Evolutionary conservation across 2,888 invertebrate species (phyloP), one percentile per base, ranked within the genome.

Genomic region (Agrotis exclamationis): DNA sequence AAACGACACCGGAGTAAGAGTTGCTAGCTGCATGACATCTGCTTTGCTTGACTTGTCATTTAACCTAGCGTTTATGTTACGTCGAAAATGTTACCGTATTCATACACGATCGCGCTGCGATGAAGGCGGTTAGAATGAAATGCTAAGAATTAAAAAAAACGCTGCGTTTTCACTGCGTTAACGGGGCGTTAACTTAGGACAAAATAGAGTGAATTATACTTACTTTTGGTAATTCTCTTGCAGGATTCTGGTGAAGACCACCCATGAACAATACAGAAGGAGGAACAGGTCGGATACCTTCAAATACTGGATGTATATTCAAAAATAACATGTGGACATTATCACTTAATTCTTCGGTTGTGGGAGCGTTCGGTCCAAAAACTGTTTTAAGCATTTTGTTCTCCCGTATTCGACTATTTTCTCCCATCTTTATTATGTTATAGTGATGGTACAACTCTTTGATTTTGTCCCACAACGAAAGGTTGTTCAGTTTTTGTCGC

Each of bases 311-410:
- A 76, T 89, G 78, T 2, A 84, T 71, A 69, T 90, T 90, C 1
- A 90, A 20, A 47, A 90, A 88, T 1, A 89, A 13, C 85, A 90
- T 86, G 4, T 89, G 70, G 0, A 91, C 84, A 74, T 88, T 90
- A 6, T 88, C 80, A 18, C 44, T 70, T 4, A 90, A 68, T 18
- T 88, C 85, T 4, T 45, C 20, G 1, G 87, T 24, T 0, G 83
- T 6, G 0, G 91, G 90, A 0, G 75, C 57, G 13, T 83, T 54
- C 0, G 63, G 28, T 1, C 87, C 87, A 66, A 90, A 85, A 20
- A 78, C 14, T 54, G 68, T 80, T 65, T 66, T 76, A 1, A 88
- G 54, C 69, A 83, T 59, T 5, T 5, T 24, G 44, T 82, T 64
- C 18, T 76, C 70, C 28, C 73, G 9, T 2, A 77, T 68, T 24